Conservation (phyloP, 2,797 vertebrate species). For the Numenius phaeopus region DNA sequence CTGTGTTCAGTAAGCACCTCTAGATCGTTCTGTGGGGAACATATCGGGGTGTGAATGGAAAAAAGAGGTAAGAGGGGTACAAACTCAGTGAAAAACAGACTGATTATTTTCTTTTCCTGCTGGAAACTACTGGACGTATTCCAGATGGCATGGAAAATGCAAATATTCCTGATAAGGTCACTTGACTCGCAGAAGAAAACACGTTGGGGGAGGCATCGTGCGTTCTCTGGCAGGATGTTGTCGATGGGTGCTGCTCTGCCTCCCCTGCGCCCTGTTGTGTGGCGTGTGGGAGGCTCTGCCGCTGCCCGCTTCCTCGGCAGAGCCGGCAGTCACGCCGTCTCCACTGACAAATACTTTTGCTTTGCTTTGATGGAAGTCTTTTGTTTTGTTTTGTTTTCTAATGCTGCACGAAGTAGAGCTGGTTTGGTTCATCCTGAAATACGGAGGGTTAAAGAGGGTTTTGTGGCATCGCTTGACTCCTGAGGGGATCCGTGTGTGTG, state of each 20-base stretch:
- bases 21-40: neutral
- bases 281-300: neutral
- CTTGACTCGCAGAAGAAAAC: neutral
- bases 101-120: neutral
- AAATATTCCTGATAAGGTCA: neutral
- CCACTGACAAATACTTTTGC: neutral
- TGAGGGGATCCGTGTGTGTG: neutral
- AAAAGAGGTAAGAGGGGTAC: no score
- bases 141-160: neutral
- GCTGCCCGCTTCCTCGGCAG: neutral
- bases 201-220: rapidly evolving
- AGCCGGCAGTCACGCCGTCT: neutral
- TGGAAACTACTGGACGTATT: neutral
- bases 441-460: neutral
- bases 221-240: neutral
- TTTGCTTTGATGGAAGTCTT: neutral
- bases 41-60: neutral
- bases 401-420: neutral
- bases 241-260: neutral
- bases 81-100: neutral
- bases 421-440: neutral
- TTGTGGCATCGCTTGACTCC: neutral
- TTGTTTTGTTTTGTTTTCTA: neutral
- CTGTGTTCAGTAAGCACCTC: neutral
- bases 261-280: neutral